Evolutionary conservation across 2,888 invertebrate genomes (phyloP).

Genomic region (Loripinus fragilis): DNA sequence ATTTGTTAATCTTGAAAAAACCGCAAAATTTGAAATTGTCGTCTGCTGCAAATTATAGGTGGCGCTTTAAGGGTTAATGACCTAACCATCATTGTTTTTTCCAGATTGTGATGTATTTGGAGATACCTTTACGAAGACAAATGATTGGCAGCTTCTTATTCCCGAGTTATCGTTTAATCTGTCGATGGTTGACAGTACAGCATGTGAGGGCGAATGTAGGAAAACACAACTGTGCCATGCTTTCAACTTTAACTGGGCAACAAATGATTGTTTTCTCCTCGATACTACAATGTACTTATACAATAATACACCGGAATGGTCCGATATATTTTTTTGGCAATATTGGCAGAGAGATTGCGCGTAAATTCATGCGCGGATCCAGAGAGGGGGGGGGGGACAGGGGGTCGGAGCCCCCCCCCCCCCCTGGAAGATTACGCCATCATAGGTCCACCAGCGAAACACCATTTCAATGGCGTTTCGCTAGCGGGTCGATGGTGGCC

Average conservation of each 20-base stretch:
- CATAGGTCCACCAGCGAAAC: too few relatives aligned
- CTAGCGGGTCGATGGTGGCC: too few relatives aligned
- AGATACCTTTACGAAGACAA: background rate
- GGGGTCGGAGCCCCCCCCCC: too few relatives aligned
- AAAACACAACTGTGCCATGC: background rate
- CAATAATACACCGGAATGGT: background rate
- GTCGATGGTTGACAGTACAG: background rate
- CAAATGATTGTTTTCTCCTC: background rate
- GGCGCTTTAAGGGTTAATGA: background rate
- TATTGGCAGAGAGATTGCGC: conserved; percentile 3
- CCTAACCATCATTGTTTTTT: background rate
- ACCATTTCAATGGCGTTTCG: too few relatives aligned
- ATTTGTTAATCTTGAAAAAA: background rate
- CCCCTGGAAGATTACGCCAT: too few relatives aligned
- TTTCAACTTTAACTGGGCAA: background rate
- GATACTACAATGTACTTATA: too few relatives aligned
- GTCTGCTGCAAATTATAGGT: background rate
- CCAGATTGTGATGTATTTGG: background rate
- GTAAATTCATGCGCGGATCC: background rate
- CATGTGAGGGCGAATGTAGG: background rate
- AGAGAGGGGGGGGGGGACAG: too few relatives aligned
- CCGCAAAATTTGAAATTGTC: background rate
- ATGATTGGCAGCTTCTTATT: too few relatives aligned
- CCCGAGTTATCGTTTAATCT: too few relatives aligned
- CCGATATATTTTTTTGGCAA: background rate